Percentiles rank a stretch among this genome's conserved stretches.
Evolutionary conservation across 2,113 vertebrate genomes (phyloP).

Genomic region (Chionomys nivalis): DNA sequence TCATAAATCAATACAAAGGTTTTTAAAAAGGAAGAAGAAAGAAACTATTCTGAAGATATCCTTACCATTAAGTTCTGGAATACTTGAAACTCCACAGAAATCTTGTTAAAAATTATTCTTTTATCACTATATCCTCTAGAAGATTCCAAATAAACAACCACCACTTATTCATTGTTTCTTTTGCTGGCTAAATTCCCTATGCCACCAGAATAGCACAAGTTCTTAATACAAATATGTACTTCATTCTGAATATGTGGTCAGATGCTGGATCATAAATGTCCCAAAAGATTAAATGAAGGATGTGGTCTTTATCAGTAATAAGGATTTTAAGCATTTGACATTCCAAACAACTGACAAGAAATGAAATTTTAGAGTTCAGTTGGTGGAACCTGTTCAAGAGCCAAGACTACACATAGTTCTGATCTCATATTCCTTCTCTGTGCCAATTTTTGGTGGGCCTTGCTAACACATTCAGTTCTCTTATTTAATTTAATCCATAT

Average conservation of each 20-base stretch:
- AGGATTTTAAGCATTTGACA: conserved; percentile 35
- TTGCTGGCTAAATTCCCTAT: conserved; percentile 8
- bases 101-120: not conserved
- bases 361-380: not conserved
- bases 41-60: not conserved
- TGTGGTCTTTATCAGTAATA: not conserved
- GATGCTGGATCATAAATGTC: not conserved
- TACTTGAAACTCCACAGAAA: not conserved
- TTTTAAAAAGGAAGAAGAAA: not conserved
- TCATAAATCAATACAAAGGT: not conserved
- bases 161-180: conserved; percentile 14
- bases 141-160: not conserved
- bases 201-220: not conserved
- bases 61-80: conserved; percentile 44
- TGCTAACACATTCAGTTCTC: not conserved
- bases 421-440: conserved; percentile 6
- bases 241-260: conserved; percentile 10
- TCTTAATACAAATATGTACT: not conserved
- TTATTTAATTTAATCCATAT: not conserved
- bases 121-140: not conserved
- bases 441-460: not conserved
- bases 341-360: conserved; percentile 44
- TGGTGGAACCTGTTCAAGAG: not conserved
- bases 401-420: not conserved
- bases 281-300: not conserved